Evolutionary conservation across 2,888 invertebrate genomes (phyloP), one percentile per base, ranked within the genome.

Genomic region (Heteropelma amictum): DNA sequence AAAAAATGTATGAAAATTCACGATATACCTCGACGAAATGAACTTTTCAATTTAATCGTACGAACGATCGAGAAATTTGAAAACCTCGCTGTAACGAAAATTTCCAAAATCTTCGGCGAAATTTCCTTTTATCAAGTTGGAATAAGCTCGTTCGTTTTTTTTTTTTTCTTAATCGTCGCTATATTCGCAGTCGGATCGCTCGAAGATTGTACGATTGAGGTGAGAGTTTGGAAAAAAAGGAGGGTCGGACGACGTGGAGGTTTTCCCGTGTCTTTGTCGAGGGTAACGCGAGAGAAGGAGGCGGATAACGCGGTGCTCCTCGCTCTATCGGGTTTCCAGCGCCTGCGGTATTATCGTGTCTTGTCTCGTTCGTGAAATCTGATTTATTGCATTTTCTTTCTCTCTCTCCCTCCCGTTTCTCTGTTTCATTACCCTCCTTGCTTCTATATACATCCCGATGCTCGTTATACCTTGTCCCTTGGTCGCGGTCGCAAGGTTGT

Each of bases 341-440:
- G 26, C 30, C 49, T 40, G 49, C 26, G 49, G 68, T 68, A 68
- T 73, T 73, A 69, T 73, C 73, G 51, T 63, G 56, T 49, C 61
- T 56, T 47, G 68, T 51, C 69, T 63, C 58, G 51, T 69, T 73
- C 58, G 56, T 56, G 58, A 69, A 73, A 68, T 68, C 63, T 69
- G 73, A 73, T 69, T 73, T 73, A 73, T 69, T 35, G 35, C 68
- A 47, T 51, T 47, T 38, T 38, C n/a, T 26, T 42, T 58, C 71
- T 23, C 64, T 49, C 49, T 58, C 10, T 64, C 58, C 58, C 42
- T n/a, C 30, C 19, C 40, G 30, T 49, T 54, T 30, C 61, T 12
- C 63, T 30, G n/a, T 21, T 1, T n/a, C 28, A 28, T 33, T 26
- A 53, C 10, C 30, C 17, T 1, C 42, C 3, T 21, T 14, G 19